Base-by-base conservation (phyloP, 2,888 invertebrate species). In the Rhingia campestris region DNA sequence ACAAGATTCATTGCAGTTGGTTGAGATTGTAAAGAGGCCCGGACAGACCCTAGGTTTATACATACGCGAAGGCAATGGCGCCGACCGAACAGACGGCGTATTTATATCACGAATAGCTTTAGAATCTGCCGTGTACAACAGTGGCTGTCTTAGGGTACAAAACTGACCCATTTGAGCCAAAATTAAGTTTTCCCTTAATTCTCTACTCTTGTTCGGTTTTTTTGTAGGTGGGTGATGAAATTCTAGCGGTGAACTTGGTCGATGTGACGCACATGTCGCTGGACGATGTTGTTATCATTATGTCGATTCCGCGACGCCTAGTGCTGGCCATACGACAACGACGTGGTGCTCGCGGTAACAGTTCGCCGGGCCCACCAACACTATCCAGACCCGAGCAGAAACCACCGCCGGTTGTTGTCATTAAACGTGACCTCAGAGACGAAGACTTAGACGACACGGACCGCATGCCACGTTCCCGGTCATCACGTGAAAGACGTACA, bases 41-140 rank as follows among this genome's bases (percentile, higher is more conserved):
- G 99, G 99, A 10, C 99, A 99, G 92, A 99, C 99, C 39, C 93
- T 99, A 86, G 99, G 99, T 51, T 94, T 99, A 81, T 99, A 99
- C 92, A 99, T 99, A 89, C 94, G 99, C 47, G 99, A 99, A 94
- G 99, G 99, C n/a, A 99, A 99, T 89, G 99, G 99, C n/a, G 95
- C 96, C 69, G 97, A 98, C 89, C 94, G 98, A 82, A 95, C 95
- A 56, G 98, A 98, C 89, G 99, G 99, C 54, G 99, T 99, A 82
- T 99, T 99, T 93, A 99, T 99, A 92, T 99, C 99, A 6, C 90
- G 94, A 88, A 97, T 98, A 90, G 99, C 99, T 43, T 93, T 98
- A 88, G 98, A 98, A 92, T 98, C 98, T 58, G 98, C 98, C 41
- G 98, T 99, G 51, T 98, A 98, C 92, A 98, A 98, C 92, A 98